These are phyloP conservation scores for Calameuta filiformis DNA, from an alignment of 2,888 invertebrate genomes.

Conservation along the genomic window DNA sequence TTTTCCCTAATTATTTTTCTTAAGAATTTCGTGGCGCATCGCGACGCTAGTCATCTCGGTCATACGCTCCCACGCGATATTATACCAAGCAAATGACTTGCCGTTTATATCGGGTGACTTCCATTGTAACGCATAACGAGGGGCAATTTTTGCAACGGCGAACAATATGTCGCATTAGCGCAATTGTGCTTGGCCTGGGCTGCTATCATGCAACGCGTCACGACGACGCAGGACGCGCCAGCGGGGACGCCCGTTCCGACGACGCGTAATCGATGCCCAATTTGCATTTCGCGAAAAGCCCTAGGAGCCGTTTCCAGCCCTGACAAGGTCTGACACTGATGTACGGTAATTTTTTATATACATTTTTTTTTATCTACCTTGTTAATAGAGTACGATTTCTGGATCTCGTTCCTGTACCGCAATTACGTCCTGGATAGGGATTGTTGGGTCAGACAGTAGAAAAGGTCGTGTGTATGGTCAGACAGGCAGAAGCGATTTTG, in stretches of 20 bases:
- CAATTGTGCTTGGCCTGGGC: conserved; percentile 51
- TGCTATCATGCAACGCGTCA: conserved; percentile 27
- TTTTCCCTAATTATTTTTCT: neutral
- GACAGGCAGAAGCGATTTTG: neutral
- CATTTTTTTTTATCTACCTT: neutral
- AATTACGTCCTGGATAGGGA: neutral
- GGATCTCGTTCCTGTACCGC: neutral
- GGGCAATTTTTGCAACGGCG: conserved; percentile 60
- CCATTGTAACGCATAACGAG: conserved; percentile 51
- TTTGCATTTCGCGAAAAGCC: conserved; percentile 42
- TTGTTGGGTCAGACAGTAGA: neutral
- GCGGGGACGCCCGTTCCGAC: neutral
- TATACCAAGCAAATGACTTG: neutral
- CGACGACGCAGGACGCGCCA: conserved; percentile 7
- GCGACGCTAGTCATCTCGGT: neutral
- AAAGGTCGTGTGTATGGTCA: neutral
- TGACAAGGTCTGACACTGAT: neutral
- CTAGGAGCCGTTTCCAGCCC: neutral
- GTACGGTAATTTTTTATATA: neutral
- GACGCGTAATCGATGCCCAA: conserved; percentile 50
- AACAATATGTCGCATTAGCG: conserved; percentile 65
- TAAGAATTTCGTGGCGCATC: neutral
- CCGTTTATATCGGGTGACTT: conserved; percentile 36
- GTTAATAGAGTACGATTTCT: neutral
- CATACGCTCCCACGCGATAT: neutral